These are phyloP conservation scores for Leuciscus idus DNA, from an alignment of 2,113 vertebrate species.

Conservation along the genomic window DNA sequence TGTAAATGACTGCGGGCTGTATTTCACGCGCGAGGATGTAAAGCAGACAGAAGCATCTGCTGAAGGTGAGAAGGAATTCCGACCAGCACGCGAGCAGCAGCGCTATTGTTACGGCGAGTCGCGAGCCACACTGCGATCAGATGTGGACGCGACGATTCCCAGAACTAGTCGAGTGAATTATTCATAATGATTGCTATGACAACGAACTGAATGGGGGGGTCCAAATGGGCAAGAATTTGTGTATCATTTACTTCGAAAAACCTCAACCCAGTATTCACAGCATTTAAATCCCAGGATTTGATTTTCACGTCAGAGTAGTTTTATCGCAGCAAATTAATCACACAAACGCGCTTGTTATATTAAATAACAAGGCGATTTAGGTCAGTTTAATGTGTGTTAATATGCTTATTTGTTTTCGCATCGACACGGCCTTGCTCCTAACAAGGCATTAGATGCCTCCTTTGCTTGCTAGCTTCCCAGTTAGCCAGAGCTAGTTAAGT, in stretches of 20 bases:
- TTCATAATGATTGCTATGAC: background rate
- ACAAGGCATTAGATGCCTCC: slow-evolving; percentile 48
- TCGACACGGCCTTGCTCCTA: slow-evolving; percentile 43
- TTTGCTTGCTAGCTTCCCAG: slow-evolving; percentile 45
- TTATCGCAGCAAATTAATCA: background rate
- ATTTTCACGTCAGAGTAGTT: background rate
- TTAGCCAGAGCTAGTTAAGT: slow-evolving; percentile 54
- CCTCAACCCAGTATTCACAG: background rate
- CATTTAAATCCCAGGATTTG: background rate
- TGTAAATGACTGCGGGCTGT: background rate
- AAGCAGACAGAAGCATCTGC: slow-evolving; percentile 25
- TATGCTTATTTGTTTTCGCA: background rate
- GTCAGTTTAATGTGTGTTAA: background rate
- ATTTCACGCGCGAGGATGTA: background rate
- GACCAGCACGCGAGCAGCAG: slow-evolving; percentile 18
- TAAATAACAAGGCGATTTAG: background rate
- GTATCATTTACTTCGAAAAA: background rate
- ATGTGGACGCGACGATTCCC: background rate
- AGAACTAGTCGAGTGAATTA: background rate
- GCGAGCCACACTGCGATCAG: slow-evolving; percentile 1
- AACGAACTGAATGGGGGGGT: background rate
- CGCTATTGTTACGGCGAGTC: slow-evolving; percentile 18
- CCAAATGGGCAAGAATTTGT: background rate
- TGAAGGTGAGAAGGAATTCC: slow-evolving; percentile 24
- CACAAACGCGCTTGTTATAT: background rate